phyloP scores from a whole-genome alignment of 2,113 vertebrate species.

The Ceratotherium simum region DNA sequence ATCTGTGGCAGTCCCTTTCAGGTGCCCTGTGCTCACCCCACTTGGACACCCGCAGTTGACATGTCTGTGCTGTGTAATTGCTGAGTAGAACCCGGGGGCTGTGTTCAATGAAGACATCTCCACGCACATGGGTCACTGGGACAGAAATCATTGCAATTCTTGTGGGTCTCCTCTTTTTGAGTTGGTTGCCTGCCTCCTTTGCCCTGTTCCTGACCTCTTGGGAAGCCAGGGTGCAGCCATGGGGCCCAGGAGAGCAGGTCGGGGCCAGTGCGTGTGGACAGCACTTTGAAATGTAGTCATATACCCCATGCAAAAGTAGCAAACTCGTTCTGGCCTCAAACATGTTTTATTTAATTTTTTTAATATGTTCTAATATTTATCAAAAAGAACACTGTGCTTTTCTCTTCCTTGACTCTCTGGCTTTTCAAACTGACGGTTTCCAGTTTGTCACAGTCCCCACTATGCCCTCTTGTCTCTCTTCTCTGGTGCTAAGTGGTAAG shows the following conservation, averaged over 20 bases:
- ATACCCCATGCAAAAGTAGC: background rate
- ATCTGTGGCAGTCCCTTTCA: rapidly evolving
- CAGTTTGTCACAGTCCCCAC: background rate
- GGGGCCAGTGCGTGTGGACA: background rate
- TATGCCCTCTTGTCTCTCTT: background rate
- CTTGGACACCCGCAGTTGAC: rapidly evolving
- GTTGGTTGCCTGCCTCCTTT: background rate
- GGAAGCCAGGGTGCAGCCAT: background rate
- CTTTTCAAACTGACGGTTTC: background rate
- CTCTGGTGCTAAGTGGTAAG: background rate
- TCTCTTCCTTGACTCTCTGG: background rate
- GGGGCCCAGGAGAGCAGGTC: rapidly evolving
- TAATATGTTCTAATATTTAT: background rate
- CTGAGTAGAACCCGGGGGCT: background rate
- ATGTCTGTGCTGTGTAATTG: background rate
- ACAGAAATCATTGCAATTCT: background rate
- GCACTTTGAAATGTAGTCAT: background rate
- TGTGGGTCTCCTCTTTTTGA: background rate
- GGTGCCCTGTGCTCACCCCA: rapidly evolving
- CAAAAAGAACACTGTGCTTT: background rate
- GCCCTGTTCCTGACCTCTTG: background rate
- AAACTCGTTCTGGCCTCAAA: background rate
- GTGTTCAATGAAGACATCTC: background rate
- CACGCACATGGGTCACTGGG: background rate
- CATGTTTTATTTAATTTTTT: background rate